A percentile compares a stretch with the other conserved stretches of the same genome.
phyloP scores from a whole-genome alignment of 2,797 vertebrate genomes.

The Esox lucius region DNA sequence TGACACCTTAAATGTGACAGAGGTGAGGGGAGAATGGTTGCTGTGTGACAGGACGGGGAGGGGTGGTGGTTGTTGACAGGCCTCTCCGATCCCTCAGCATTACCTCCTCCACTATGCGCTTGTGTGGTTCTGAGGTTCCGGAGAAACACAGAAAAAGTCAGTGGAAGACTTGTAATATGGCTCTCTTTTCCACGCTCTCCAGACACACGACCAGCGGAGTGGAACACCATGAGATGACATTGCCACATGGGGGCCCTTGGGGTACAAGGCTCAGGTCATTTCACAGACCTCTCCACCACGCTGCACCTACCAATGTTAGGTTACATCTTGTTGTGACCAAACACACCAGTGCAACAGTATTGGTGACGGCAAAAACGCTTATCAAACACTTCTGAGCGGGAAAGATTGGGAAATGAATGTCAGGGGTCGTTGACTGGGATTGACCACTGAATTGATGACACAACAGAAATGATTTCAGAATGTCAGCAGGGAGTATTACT shows the following conservation, averaged over 20 bases:
- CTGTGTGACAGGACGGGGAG: not conserved
- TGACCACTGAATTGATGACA: too few relatives aligned
- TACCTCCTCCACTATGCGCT: too few relatives aligned
- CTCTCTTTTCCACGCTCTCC: not conserved
- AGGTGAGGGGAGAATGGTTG: not conserved
- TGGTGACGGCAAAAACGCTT: not conserved
- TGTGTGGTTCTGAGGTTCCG: too few relatives aligned
- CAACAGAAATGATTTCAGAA: too few relatives aligned
- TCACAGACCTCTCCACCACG: not conserved
- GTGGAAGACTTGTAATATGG: not conserved
- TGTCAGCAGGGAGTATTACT: too few relatives aligned
- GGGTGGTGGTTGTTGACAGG: not conserved
- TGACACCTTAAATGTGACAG: constrained; percentile 40
- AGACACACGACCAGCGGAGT: not conserved
- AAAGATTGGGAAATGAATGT: not conserved
- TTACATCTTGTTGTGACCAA: not conserved
- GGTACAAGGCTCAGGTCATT: not conserved
- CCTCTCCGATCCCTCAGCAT: too few relatives aligned
- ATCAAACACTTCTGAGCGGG: not conserved
- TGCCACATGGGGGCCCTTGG: not conserved
- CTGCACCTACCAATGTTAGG: not conserved
- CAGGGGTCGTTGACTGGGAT: not conserved
- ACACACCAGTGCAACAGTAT: not conserved
- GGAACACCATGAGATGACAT: not conserved
- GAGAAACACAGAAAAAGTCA: not conserved